Percentiles rank a stretch among this genome's conserved stretches.
These are phyloP conservation scores for Amblyjoppa proteus DNA, from an alignment of 2,888 invertebrate genomes.

Conservation along the genomic window DNA sequence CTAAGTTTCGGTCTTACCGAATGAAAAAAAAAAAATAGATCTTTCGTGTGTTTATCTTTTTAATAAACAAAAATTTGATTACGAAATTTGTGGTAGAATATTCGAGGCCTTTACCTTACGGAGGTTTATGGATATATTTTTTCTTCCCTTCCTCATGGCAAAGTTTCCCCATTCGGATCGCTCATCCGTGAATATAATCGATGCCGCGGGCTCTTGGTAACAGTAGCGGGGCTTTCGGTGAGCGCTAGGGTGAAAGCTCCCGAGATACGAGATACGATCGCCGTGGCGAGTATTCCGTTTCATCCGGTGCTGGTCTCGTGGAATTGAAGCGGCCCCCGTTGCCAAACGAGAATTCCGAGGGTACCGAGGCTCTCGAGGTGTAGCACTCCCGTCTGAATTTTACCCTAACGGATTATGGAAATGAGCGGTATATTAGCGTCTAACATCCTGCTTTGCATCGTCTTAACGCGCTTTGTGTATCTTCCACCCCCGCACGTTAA, in stretches of 20 bases:
- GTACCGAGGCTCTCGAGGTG: slow-evolving; percentile 46
- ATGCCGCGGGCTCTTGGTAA: slow-evolving; percentile 47
- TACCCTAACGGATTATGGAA: slow-evolving; percentile 70
- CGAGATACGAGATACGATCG: slow-evolving; percentile 55
- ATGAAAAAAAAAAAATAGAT: too few relatives aligned
- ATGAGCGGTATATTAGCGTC: slow-evolving; percentile 69
- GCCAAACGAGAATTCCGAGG: slow-evolving; percentile 53
- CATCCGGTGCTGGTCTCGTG: slow-evolving; percentile 28
- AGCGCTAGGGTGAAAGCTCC: slow-evolving; percentile 52
- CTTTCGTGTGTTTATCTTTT: too few relatives aligned
- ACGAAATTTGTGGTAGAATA: too few relatives aligned
- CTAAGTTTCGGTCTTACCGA: too few relatives aligned
- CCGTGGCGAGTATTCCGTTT: slow-evolving; percentile 40
- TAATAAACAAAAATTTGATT: too few relatives aligned
- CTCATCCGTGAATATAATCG: slow-evolving; percentile 39
- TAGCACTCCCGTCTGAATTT: slow-evolving; percentile 68
- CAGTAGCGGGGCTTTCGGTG: slow-evolving; percentile 40
- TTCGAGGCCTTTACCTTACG: too few relatives aligned
- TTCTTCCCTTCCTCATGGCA: neutral
- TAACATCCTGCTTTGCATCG: slow-evolving; percentile 71
- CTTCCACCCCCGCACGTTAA: slow-evolving; percentile 28
- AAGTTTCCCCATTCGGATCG: slow-evolving; percentile 25
- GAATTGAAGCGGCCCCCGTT: slow-evolving; percentile 37
- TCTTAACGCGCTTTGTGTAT: slow-evolving; percentile 65
- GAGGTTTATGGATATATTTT: too few relatives aligned